Conservation (phyloP, 2,797 vertebrate genomes). For the Leptodactylus fallax region DNA sequence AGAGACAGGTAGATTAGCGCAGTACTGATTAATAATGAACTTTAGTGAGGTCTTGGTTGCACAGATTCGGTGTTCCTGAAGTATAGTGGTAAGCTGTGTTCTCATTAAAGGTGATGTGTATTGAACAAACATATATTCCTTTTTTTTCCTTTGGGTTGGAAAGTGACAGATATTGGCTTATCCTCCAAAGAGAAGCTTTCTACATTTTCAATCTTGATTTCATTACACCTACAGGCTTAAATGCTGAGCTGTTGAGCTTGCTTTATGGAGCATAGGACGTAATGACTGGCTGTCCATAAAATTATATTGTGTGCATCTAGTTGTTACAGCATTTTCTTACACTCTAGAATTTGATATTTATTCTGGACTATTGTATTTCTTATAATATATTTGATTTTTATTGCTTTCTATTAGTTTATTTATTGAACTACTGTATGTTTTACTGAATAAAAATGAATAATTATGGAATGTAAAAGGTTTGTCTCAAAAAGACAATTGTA, state of each 20-base stretch:
- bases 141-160: conserved; percentile 37
- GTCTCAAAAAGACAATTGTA: background rate
- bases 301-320: conserved; percentile 59
- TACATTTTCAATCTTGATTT: conserved; percentile 59
- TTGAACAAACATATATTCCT: conserved; percentile 54
- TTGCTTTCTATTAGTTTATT: too few relatives aligned
- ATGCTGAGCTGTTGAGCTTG: conserved; percentile 61
- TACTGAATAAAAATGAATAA: background rate
- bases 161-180: conserved; percentile 63
- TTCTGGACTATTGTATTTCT: background rate
- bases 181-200: conserved; percentile 55
- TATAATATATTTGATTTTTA: too few relatives aligned
- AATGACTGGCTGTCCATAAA: conserved; percentile 57
- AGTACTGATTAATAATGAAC: conserved; percentile 26
- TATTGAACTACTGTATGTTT: background rate
- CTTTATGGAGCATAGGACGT: conserved; percentile 57
- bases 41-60: conserved; percentile 9
- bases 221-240: conserved; percentile 61
- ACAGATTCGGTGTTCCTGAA: background rate
- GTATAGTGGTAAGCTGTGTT: conserved; percentile 27
- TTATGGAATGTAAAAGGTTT: background rate
- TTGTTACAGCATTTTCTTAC: conserved; percentile 53
- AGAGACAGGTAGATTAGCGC: conserved; percentile 36
- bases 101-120: conserved; percentile 55
- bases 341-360: conserved; percentile 32